Conservation (phyloP, 2,888 invertebrate genomes). For the Philonicus albiceps region DNA sequence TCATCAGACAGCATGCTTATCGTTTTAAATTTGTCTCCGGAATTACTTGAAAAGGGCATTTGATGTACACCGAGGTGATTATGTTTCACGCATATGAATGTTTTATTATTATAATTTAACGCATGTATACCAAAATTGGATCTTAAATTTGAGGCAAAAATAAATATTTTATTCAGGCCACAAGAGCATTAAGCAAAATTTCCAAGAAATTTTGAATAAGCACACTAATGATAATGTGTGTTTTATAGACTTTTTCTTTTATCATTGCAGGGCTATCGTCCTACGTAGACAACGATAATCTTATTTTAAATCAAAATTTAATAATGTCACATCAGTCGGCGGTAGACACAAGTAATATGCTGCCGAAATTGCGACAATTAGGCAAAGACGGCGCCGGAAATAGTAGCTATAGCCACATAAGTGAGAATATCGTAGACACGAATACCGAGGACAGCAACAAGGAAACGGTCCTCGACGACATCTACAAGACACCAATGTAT, state of each 20-base stretch:
- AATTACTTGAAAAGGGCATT: neutral
- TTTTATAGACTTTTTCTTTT: neutral
- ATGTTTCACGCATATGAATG: neutral
- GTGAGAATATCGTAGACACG: constrained; percentile 49
- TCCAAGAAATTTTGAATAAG: neutral
- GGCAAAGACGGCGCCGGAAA: neutral
- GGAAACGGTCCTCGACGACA: constrained; percentile 59
- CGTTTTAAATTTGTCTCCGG: neutral
- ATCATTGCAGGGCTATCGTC: constrained; percentile 53
- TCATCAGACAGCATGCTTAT: neutral
- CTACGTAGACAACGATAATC: constrained; percentile 53
- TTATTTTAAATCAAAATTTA: constrained; percentile 60
- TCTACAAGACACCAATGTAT: constrained; percentile 72
- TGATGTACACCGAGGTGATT: neutral
- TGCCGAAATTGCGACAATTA: constrained; percentile 44
- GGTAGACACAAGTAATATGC: constrained; percentile 41
- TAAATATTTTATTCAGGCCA: neutral
- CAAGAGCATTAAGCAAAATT: neutral
- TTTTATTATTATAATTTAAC: neutral
- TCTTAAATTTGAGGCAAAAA: neutral
- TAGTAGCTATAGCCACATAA: constrained; percentile 41
- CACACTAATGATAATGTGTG: neutral
- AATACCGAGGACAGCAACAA: constrained; percentile 51
- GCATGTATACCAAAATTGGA: neutral
- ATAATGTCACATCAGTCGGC: constrained; percentile 47